Evolutionary conservation across 2,113 vertebrate genomes (phyloP), one percentile per base, ranked within the genome.

Genomic region (Ornithorhynchus anatinus): DNA sequence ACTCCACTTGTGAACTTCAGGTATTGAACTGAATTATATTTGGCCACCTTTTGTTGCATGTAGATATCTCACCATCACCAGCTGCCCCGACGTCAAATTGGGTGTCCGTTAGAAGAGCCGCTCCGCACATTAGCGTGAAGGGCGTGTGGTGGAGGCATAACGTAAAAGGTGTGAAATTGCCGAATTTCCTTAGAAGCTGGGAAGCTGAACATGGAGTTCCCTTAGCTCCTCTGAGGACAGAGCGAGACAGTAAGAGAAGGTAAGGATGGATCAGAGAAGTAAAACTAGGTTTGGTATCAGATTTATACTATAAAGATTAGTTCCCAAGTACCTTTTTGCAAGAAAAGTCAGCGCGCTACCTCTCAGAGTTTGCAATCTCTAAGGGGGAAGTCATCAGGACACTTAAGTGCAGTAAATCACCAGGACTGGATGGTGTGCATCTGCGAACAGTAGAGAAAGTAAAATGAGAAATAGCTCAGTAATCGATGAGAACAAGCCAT

Each of bases 251-350:
- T 50, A 57, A 54, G 25, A 58, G 9, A 54, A 77, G 11, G 58
- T 11, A 10, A 32, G 47, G 6, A 61, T 8, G 13, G 43, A 16
- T 39, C 57, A 16, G 20, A 39, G 6, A 69, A 54, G 14, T 69
- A 71, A 61, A 68, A 27, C 31, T 56, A 51, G 15, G 10, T 35
- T 63, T 59, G 40, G 2, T 59, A 7, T 56, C 58, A 35, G 31
- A 72, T 60, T 54, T 79, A n/a, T 15, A 65, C 20, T 40, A 17
- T 5, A 59, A 66, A 61, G 38, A 47, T 76, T 56, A 50, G 43
- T 47, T 58, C 15, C 64, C 19, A 72, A 44, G 3, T 3, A 17
- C 9, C 20, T 60, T 44, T 77, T 39, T 17, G 53, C 6, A 37
- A 13, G 16, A 59, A 65, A 63, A 1, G 5, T 51, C 47, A 48